Percentiles rank a stretch among this genome's conserved stretches.
phyloP scores from a whole-genome alignment of 2,113 vertebrate genomes.

The Hucho hucho region DNA sequence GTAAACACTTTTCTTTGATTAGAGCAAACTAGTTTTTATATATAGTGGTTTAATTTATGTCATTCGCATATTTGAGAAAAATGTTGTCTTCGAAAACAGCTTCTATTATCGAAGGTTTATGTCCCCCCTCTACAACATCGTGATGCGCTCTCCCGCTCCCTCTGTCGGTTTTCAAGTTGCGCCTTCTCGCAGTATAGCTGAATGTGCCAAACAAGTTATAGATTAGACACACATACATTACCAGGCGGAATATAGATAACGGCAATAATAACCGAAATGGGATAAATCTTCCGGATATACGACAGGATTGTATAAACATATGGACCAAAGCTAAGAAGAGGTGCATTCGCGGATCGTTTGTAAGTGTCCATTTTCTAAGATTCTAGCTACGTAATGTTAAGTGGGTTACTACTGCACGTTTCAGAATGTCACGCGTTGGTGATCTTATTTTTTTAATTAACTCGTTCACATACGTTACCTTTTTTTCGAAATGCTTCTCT shows the following conservation, averaged over 20 bases:
- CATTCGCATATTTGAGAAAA: not conserved
- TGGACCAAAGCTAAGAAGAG: constrained; percentile 50
- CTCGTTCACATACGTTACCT: not conserved
- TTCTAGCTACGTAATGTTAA: constrained; percentile 1
- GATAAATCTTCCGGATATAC: not conserved
- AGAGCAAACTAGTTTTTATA: too few species aligned
- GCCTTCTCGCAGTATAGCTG: constrained; percentile 45
- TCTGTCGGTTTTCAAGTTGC: constrained; percentile 72
- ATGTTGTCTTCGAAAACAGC: not conserved
- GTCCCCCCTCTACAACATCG: constrained; percentile 29
- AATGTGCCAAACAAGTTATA: not conserved
- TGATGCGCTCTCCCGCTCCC: constrained; percentile 48
- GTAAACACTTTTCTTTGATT: not conserved
- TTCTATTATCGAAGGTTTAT: not conserved
- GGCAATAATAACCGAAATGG: not conserved
- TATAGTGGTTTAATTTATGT: not conserved
- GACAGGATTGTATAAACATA: constrained; percentile 35
- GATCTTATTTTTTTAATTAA: not conserved
- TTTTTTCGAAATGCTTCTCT: too few species aligned
- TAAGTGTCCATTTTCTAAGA: constrained; percentile 17
- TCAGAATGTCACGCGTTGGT: constrained; percentile 48
- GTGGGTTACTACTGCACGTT: constrained; percentile 35
- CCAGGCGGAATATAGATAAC: not conserved
- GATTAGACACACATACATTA: not conserved
- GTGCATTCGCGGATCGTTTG: not conserved